Evolutionary conservation across 2,113 vertebrate genomes (phyloP).

Genomic region (Nyctereutes procyonoides): DNA sequence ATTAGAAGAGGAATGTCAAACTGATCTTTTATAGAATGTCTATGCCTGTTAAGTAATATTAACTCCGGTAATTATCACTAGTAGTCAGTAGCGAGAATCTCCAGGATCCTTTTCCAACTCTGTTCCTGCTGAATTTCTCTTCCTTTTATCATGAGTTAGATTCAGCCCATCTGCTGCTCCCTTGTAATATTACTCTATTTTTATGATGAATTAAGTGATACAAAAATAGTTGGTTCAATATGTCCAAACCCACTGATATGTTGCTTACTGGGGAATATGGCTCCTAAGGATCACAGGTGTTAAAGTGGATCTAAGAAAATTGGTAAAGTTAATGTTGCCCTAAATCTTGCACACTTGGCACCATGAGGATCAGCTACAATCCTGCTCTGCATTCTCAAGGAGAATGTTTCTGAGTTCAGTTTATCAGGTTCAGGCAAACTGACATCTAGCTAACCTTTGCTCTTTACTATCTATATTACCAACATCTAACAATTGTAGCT

Average conservation of each 20-base stretch:
- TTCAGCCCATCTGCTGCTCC: conserved; percentile 43
- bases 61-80: conserved; percentile 16
- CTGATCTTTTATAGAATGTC: background rate
- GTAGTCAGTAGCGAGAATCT: background rate
- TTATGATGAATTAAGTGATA: conserved; percentile 59
- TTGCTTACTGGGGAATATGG: background rate
- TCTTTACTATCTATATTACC: background rate
- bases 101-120: conserved; percentile 5
- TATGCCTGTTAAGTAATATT: background rate
- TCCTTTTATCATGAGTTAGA: conserved; percentile 51
- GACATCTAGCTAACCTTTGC: background rate
- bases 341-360: conserved; percentile 39
- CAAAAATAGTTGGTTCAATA: conserved; percentile 49
- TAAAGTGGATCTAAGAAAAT: conserved; percentile 54
- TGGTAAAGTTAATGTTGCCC: conserved; percentile 45
- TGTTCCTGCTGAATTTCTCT: background rate
- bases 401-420: conserved; percentile 4
- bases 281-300: conserved; percentile 28
- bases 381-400: background rate
- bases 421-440: background rate
- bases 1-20: background rate
- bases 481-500: background rate
- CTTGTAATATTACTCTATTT: conserved; percentile 48
- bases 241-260: background rate
- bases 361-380: background rate